Evolutionary conservation across 2,113 vertebrate species (phyloP), one percentile per base, ranked within the genome.

Genomic region (Tenrec ecaudatus): DNA sequence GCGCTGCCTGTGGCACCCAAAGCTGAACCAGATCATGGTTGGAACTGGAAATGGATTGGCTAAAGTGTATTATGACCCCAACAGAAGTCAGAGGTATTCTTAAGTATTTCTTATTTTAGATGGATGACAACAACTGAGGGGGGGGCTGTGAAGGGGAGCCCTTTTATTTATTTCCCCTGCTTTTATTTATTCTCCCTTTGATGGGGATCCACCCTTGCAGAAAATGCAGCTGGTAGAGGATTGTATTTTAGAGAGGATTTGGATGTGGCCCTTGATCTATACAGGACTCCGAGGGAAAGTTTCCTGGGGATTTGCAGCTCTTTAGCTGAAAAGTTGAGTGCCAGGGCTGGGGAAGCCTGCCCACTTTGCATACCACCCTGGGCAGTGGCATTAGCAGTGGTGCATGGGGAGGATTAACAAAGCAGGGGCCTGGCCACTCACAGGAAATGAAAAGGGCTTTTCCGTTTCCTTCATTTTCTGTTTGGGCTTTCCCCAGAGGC

Each of bases 11-110:
- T 99, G 99, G 99, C 99, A 99, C 96, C 99, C 99, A 16, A 99
- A 99, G 96, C 97, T 99, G 89, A 99, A 99, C 96, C 99, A 99
- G 97, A 99, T 99, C 94, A 99, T 99, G 99, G 99, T 99, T 96
- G 99, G 99, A 95, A 99, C 99, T 43, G 98, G 98, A 88, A 99
- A 99, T 36, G 99, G 99, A 91, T 95, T 99, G 97, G 99, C 98
- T 66, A 99, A 99, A 98, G 99, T 99, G 17, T 99, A 99, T 96
- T 99, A 99, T 58, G 99, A 99, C 97, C 99, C 99, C 66, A 96
- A 99, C 93, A 99, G 98, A 97, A 99, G 99, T 95, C 99, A 99
- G 97, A 99, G 99, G 99, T 99, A 98, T 0, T 94, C 93, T 22
- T 94, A 2, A 92, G 93, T 38, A 33, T 92, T 20, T 77, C 94